Evolutionary conservation across 2,113 vertebrate species (phyloP), one percentile per base, ranked within the genome.

Genomic region (Megaceryle maxima): DNA sequence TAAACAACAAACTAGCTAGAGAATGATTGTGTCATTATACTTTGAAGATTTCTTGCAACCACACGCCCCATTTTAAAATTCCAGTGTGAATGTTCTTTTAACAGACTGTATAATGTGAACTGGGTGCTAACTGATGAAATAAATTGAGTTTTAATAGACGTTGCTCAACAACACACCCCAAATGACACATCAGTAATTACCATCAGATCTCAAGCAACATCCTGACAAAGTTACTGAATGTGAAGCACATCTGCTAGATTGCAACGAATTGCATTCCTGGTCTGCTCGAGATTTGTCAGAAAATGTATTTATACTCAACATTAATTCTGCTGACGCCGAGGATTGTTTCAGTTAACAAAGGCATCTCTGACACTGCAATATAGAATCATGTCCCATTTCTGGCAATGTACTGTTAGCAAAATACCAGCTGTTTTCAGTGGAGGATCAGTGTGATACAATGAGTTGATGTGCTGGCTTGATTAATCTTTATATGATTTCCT

Each of bases 131-230:
- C 75, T 95, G 90, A 95, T 95, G 83, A 94, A 92, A 93, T 68
- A 95, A 95, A 96, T 93, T 83, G 88, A 94, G 94, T 95, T 95
- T 93, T 93, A 95, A 93, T 88, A 92, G 76, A 81, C 92, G 93
- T 94, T 78, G 83, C 90, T 96, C 92, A 93, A 96, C 88, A 91
- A 53, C 91, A 82, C 80, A 90, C 80, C 90, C 92, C 94, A 82
- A 96, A 84, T 94, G 88, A 92, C 83, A 93, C 88, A 94, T 87
- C 88, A 82, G 77, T 76, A 93, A 94, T 94, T 96, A 92, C 77
- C 86, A 84, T 82, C 90, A 93, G 37, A 90, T 88, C 86, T 82
- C 79, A 93, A 94, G 86, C 66, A 94, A 94, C 77, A 95, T 95
- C 91, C 92, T 94, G 94, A 93, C 1, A 3, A 91, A 96, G 80